Evolutionary conservation across 2,797 vertebrate genomes (phyloP).

Genomic region (Chelonia mydas): DNA sequence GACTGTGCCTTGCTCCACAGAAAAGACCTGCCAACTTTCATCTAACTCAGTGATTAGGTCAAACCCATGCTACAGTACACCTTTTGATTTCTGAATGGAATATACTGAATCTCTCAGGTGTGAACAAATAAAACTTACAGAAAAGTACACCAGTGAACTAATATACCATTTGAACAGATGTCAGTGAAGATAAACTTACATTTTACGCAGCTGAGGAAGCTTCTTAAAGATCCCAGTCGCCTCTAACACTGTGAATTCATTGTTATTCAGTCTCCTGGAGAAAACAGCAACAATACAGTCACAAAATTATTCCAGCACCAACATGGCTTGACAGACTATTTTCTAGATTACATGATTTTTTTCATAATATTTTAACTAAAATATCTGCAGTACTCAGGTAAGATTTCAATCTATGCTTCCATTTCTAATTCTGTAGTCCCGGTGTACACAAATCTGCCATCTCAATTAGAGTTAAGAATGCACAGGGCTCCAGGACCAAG

Average conservation of each 20-base stretch:
- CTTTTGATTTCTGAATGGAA: conserved; percentile 19
- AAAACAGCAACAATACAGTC: conserved; percentile 42
- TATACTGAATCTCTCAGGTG: conserved; percentile 25
- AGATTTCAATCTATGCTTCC: background rate
- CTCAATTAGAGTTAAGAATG: background rate
- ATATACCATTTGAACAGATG: background rate
- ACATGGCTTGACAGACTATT: background rate
- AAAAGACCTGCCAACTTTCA: conserved; percentile 4
- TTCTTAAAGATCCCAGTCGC: conserved; percentile 98
- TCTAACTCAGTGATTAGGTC: conserved; percentile 23
- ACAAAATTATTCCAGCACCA: background rate
- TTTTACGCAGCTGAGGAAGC: conserved; percentile 96
- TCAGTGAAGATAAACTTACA: conserved; percentile 85
- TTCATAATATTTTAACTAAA: background rate
- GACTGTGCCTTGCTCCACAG: background rate
- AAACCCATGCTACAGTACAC: background rate
- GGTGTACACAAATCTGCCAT: background rate
- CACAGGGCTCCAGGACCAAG: background rate
- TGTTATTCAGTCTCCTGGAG: conserved; percentile 95
- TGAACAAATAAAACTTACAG: conserved; percentile 7
- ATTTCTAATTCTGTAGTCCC: conserved; percentile 24
- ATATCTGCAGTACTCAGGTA: background rate
- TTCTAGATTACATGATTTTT: background rate
- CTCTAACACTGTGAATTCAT: conserved; percentile 96
- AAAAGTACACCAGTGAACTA: background rate